Conservation (phyloP, 2,888 invertebrate species). For the Schizaphis graminum region DNA sequence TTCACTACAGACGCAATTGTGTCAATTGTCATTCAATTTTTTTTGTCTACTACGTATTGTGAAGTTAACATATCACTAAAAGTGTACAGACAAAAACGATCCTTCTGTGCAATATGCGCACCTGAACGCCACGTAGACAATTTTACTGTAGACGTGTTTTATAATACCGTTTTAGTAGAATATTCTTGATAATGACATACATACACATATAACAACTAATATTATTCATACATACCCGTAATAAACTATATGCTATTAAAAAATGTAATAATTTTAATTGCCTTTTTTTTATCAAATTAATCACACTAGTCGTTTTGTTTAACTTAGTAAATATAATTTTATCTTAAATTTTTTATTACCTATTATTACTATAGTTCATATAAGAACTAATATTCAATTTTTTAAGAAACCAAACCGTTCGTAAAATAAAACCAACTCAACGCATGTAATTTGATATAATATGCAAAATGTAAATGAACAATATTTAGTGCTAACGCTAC, state of each 20-base stretch:
- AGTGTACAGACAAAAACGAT: background rate
- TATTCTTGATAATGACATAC: background rate
- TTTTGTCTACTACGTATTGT: background rate
- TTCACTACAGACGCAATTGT: background rate
- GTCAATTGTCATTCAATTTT: slow-evolving; percentile 9
- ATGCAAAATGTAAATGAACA: background rate
- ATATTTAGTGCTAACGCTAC: background rate
- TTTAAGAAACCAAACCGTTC: too few relatives aligned
- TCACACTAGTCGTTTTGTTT: background rate
- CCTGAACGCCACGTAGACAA: background rate
- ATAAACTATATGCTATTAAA: background rate
- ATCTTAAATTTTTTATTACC: too few relatives aligned
- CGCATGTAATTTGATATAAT: background rate
- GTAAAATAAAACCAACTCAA: too few relatives aligned
- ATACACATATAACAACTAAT: background rate
- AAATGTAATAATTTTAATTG: background rate
- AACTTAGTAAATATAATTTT: background rate
- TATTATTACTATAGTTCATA: too few relatives aligned
- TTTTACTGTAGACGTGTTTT: background rate
- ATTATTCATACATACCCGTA: background rate
- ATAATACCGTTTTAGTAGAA: background rate
- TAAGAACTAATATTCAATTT: too few relatives aligned
- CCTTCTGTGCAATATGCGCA: background rate
- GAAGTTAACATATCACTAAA: background rate
- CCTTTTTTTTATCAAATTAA: background rate